A percentile compares a stretch with the other conserved stretches of the same genome.
phyloP scores from a whole-genome alignment of 1,140 invertebrate species.

The Bombus picipes region DNA sequence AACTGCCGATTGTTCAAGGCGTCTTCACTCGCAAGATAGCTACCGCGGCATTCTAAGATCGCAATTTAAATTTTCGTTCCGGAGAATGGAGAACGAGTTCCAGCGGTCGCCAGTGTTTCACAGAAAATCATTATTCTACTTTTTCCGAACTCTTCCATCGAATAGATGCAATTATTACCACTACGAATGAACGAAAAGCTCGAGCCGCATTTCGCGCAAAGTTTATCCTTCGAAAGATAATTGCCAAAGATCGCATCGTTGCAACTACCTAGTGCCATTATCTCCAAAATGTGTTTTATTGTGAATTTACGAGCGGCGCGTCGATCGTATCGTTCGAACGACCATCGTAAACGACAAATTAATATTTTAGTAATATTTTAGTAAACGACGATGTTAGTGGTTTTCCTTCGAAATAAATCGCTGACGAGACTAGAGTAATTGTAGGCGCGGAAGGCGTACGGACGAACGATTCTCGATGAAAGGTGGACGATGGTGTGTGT shows the following conservation, averaged over 20 bases:
- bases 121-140: neutral
- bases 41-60: neutral
- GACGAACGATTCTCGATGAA: slow-evolving; percentile 11
- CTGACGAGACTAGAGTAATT: neutral
- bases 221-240: neutral
- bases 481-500: slow-evolving; percentile 32
- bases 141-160: neutral
- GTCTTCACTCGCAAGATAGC: neutral
- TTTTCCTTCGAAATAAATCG: neutral
- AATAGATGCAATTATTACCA: no score
- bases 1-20: neutral
- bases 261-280: neutral
- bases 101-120: neutral
- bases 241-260: neutral
- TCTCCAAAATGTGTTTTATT: neutral
- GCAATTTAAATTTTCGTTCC: neutral
- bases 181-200: no score
- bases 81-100: neutral
- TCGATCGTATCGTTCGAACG: neutral
- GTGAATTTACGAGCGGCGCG: fast-evolving
- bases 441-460: neutral
- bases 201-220: no score
- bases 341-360: neutral
- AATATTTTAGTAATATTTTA: neutral
- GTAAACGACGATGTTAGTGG: neutral